Conservation (phyloP, 2,888 invertebrate species). For the Melanotus villosus region DNA sequence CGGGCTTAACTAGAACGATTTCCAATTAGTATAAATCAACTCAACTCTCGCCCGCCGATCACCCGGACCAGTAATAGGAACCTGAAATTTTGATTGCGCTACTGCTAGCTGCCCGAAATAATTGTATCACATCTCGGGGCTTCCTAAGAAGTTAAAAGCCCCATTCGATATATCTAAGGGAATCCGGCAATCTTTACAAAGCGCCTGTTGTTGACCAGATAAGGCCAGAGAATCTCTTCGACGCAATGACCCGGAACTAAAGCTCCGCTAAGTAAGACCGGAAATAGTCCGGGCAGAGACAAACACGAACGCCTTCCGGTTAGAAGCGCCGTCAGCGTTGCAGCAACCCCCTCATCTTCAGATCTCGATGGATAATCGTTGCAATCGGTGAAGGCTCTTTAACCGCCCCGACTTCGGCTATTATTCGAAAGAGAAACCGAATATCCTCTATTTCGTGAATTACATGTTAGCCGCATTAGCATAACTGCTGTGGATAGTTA, state of each 20-base stretch:
- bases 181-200: conserved; percentile 41
- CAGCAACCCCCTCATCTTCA: conserved; percentile 36
- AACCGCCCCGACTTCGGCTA: conserved; percentile 4
- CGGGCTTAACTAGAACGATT: conserved; percentile 54
- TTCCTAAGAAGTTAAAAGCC: conserved; percentile 8
- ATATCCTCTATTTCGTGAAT: conserved; percentile 38
- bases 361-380: conserved; percentile 39
- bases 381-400: conserved; percentile 31
- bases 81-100: conserved; percentile 50
- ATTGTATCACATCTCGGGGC: conserved; percentile 23
- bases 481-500: conserved; percentile 46
- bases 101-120: conserved; percentile 26
- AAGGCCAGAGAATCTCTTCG: conserved; percentile 49
- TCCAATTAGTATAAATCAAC: conserved; percentile 60
- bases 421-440: conserved; percentile 38
- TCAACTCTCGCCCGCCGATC: conserved; percentile 32
- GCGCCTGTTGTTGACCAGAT: conserved; percentile 50
- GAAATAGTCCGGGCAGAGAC: conserved; percentile 59
- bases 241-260: conserved; percentile 59
- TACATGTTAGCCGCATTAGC: conserved; percentile 43
- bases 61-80: conserved; percentile 51
- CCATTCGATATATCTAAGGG: conserved; percentile 8
- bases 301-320: conserved; percentile 59
- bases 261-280: conserved; percentile 59
- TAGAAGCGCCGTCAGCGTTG: conserved; percentile 54